Evolutionary conservation across 2,113 vertebrate species (phyloP), one percentile per base, ranked within the genome.

Genomic region (Trachemys scripta): DNA sequence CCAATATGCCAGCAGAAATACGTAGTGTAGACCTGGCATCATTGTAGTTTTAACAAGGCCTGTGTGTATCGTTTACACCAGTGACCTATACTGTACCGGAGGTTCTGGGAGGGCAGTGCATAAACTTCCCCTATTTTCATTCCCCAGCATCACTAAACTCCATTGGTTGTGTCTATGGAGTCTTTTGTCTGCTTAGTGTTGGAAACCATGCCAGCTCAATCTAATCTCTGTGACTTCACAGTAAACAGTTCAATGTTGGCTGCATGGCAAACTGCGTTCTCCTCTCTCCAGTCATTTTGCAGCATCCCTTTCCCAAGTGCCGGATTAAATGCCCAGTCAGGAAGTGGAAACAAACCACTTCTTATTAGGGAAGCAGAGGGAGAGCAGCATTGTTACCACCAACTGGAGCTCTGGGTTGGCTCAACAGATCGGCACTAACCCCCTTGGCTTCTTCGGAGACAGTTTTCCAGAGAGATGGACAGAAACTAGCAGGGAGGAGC

Each of bases 381-480:
- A 72, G n/a, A 72, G 19, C n/a, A 72, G 65, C 8, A 2, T 20
- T 22, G 65, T 72, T 78, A 49, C 82, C 35, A 72, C 35, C n/a
- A 72, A 20, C 35, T 22, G n/a, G 7, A 72, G 65, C 19, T 38
- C 19, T 20, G 65, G 6, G 35, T 72, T 69, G 65, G 35, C 57
- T 84, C 35, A 0, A 29, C 59, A 12, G 42, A 11, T 45, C 81
- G 85, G 20, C 57, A 1, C 57, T 0, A 8, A 0, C 38, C 78
- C 62, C 49, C 62, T 4, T 90, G 56, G 25, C 3, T 84, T 51
- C 35, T 57, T 1, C n/a, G 83, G 65, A 84, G 12, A 6, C 47
- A 69, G 2, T 51, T 87, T 80, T 76, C 12, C 42, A 69, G 91
- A 24, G 35, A n/a, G 80, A 69, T 69, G 35, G 62, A 19, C 29